Base-by-base conservation (phyloP, 2,888 invertebrate genomes). In the Esperia sulphurella region DNA sequence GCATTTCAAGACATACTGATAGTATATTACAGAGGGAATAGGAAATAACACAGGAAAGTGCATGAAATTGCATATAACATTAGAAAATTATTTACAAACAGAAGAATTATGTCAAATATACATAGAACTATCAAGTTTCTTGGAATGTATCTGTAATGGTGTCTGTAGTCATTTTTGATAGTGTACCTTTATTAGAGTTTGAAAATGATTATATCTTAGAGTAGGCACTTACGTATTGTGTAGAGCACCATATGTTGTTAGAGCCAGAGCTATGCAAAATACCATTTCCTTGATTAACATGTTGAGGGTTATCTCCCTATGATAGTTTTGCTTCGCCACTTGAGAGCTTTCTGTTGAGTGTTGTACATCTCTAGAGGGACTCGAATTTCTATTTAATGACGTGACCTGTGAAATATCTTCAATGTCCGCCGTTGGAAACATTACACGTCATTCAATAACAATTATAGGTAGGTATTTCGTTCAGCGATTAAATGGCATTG, bases 161-260 rank as follows among this genome's bases (percentile, higher is more conserved):
- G 21, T 2, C 3, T 21, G 21, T 21, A 21, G 5, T 3, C 2
- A 5, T 12, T 39, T 8, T 13, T 12, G 39, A 41, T 1, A 6
- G 29, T n/a, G 21, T 14, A 12, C 1, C 8, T n/a, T n/a, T n/a
- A 21, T 43, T 30, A 37, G 8, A 14, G 28, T n/a, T 44, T 8
- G 13, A 51, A 28, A 38, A 45, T 21, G 33, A n/a, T 14, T 14
- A n/a, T 44, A 6, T 3, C 14, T 13, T n/a, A 39, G 60, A 59
- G 57, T 65, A 58, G 61, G 39, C 52, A 90, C 92, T 91, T 90
- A 95, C 95, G 93, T 90, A 70, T 92, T 94, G 60, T 93, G 93
- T 43, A 95, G 85, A 41, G 94, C 93, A 58, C 94, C 94, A 66
- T 94, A 93, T 9, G 93, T 91, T 3, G 93, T 93, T 50, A 94